Evolutionary conservation across 1,140 invertebrate species (phyloP).

Genomic region (Temnothorax curvispinosus): DNA sequence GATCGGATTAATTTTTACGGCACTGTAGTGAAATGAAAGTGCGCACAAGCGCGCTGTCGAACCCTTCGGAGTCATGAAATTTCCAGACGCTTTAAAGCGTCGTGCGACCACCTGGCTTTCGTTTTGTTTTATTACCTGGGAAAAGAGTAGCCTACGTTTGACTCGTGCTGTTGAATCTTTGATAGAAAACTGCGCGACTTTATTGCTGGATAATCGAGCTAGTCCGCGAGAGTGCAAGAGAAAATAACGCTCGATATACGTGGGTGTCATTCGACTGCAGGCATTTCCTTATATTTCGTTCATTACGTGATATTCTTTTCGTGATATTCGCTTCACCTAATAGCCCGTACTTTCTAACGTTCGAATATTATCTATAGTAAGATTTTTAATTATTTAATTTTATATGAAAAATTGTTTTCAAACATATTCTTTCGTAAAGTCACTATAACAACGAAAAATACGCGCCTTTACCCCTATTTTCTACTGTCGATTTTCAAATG

Average conservation of each 20-base stretch:
- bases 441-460: not conserved
- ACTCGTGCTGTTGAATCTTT: not conserved
- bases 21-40: slow-evolving; percentile 77
- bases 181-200: slow-evolving; percentile 41
- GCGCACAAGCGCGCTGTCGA: slow-evolving; percentile 30
- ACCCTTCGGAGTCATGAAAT: slow-evolving; percentile 40
- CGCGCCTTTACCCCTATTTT: not conserved
- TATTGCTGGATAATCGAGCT: not conserved
- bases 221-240: not conserved
- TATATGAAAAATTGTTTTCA: not conserved
- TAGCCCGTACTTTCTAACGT: not conserved
- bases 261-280: not conserved
- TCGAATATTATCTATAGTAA: not conserved
- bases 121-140: slow-evolving; percentile 42
- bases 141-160: slow-evolving; percentile 13
- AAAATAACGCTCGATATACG: not conserved
- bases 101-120: slow-evolving; percentile 29
- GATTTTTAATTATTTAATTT: not conserved
- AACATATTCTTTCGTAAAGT: not conserved
- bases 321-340: not conserved
- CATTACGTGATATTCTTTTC: not conserved
- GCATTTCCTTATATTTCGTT: not conserved
- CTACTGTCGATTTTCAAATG: not conserved
- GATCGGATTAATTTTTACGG: slow-evolving; percentile 84
- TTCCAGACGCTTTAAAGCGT: slow-evolving; percentile 51